These are phyloP conservation scores for Machaerirhynchus nigripectus DNA, from an alignment of 2,113 vertebrate species.

Conservation along the genomic window DNA sequence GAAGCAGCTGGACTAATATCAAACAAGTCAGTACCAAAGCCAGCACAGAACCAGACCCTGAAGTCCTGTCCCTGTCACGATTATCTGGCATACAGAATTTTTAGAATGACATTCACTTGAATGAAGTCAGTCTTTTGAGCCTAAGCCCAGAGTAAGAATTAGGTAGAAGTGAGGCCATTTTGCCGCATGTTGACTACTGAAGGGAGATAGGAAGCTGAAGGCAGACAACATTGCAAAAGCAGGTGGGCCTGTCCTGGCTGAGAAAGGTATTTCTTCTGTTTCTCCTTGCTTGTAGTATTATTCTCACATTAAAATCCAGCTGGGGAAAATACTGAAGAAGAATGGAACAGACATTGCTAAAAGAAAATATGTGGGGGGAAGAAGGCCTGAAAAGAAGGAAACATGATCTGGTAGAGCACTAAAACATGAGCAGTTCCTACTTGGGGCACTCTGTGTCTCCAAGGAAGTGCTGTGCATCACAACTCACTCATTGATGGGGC, in stretches of 20 bases:
- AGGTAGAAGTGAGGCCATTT: neutral
- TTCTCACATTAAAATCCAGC: slow-evolving; percentile 48
- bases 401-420: neutral
- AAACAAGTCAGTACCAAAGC: neutral
- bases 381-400: neutral
- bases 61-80: neutral
- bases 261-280: neutral
- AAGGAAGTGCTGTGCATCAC: neutral
- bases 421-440: neutral
- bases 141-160: neutral
- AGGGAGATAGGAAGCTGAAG: neutral
- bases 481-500: neutral
- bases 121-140: neutral
- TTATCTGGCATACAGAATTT: neutral
- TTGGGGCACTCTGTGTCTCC: neutral
- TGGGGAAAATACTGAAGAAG: slow-evolving; percentile 33
- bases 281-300: neutral
- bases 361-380: neutral
- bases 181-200: neutral
- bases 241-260: neutral
- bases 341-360: slow-evolving; percentile 56
- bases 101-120: neutral
- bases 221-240: neutral
- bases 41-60: neutral
- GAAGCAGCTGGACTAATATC: neutral